Conservation (phyloP, 2,113 vertebrate species). For the Sigmodon hispidus region DNA sequence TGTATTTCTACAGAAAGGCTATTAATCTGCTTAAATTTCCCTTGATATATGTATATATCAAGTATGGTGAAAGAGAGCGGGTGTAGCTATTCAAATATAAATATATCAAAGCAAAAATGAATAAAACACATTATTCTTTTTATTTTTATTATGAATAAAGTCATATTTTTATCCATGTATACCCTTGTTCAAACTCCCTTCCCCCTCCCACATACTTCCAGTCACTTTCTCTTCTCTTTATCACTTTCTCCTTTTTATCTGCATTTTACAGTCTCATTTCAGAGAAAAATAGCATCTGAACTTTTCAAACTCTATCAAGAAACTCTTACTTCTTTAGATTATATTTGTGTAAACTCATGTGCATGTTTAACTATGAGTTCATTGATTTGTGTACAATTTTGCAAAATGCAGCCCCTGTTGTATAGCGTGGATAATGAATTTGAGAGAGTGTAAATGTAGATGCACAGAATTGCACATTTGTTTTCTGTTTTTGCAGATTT, state of each 20-base stretch:
- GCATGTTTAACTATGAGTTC: not conserved
- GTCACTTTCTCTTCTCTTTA: no score
- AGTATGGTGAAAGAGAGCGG: not conserved
- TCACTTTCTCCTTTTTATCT: not conserved
- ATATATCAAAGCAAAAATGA: not conserved
- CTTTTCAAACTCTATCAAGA: not conserved
- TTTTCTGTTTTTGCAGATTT: not conserved
- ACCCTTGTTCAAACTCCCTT: no score
- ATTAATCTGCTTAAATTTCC: conserved; percentile 8
- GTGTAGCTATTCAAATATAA: not conserved
- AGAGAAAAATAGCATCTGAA: not conserved
- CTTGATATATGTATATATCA: conserved; percentile 52
- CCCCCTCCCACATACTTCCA: no score
- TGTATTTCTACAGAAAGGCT: not conserved
- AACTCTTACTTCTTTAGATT: not conserved
- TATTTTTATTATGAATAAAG: no score
- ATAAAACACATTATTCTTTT: not conserved
- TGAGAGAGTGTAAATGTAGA: not conserved
- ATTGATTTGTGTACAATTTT: accelerated
- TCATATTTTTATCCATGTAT: no score
- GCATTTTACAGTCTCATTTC: not conserved
- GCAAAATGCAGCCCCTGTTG: not conserved
- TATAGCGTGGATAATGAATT: not conserved
- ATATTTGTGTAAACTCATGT: not conserved
- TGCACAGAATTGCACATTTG: accelerated